A percentile compares a stretch with the other conserved stretches of the same genome.
Evolutionary conservation across 2,113 vertebrate species (phyloP).

Genomic region (Cathartes aura): DNA sequence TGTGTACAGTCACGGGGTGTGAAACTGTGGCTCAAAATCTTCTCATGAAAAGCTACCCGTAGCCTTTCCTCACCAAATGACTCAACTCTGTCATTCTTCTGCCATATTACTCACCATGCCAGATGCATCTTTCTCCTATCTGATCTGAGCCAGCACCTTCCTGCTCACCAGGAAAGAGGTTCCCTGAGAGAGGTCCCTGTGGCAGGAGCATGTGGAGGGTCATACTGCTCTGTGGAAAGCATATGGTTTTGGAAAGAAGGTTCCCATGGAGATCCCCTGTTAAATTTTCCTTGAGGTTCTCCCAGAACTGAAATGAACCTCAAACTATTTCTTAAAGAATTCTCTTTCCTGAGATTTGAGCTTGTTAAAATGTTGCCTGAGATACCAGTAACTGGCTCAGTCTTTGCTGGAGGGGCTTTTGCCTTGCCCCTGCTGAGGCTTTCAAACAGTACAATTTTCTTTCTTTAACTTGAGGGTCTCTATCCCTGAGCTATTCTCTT

Average conservation of each 20-base stretch:
- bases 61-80: background rate
- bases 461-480: background rate
- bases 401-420: constrained; percentile 18
- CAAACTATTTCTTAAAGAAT: background rate
- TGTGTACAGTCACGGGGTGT: background rate
- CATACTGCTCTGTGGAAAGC: background rate
- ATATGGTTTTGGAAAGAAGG: background rate
- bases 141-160: background rate
- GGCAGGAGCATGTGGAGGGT: background rate
- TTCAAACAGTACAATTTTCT: constrained; percentile 8
- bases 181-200: background rate
- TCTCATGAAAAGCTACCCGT: background rate
- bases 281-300: constrained; percentile 8
- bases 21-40: background rate
- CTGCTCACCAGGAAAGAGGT: background rate
- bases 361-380: constrained; percentile 38
- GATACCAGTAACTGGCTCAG: background rate
- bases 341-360: background rate
- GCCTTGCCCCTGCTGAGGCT: background rate
- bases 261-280: background rate
- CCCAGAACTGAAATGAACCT: constrained; percentile 9
- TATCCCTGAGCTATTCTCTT: background rate
- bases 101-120: background rate
- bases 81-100: background rate
- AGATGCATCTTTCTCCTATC: background rate